Conservation (phyloP, 2,888 invertebrate species). For the Pardosa pseudoannulata region DNA sequence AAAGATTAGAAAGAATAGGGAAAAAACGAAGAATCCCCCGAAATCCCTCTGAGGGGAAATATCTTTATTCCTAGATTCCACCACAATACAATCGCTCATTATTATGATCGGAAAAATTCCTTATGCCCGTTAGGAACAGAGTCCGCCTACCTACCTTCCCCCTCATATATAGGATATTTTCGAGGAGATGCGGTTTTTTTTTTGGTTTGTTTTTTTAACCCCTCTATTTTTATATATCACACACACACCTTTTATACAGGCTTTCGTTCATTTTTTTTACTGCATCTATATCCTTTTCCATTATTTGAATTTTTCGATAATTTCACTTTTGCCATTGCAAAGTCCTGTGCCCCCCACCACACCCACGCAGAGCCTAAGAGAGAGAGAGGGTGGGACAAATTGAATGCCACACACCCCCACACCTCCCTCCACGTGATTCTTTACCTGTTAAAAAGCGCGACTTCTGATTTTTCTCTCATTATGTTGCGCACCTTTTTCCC, state of each 20-base stretch:
- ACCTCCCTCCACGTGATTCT: too few relatives aligned
- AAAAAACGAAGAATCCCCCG: slow-evolving; percentile 21
- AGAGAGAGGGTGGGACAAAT: slow-evolving; percentile 63
- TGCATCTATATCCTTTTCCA: slow-evolving; percentile 53
- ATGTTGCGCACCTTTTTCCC: slow-evolving; percentile 26
- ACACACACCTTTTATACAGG: slow-evolving; percentile 69
- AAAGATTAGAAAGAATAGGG: slow-evolving; percentile 27
- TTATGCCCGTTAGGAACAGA: slow-evolving; percentile 62
- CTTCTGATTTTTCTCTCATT: slow-evolving; percentile 70
- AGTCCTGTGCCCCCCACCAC: slow-evolving; percentile 14
- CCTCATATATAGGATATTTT: slow-evolving; percentile 45
- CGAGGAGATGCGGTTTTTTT: slow-evolving; percentile 36
- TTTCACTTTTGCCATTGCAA: slow-evolving; percentile 56
- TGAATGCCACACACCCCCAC: slow-evolving; percentile 34
- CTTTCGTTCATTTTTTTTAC: slow-evolving; percentile 33
- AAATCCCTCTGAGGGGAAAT: slow-evolving; percentile 64
- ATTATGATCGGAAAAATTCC: slow-evolving; percentile 72
- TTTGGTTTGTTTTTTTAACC: too few relatives aligned
- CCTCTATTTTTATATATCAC: slow-evolving; percentile 60
- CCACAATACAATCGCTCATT: slow-evolving; percentile 72
- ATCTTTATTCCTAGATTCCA: slow-evolving; percentile 68
- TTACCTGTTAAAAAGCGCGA: slow-evolving; percentile 66
- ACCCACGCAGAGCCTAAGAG: slow-evolving; percentile 25
- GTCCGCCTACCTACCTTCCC: neutral
- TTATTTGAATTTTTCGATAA: slow-evolving; percentile 72